Conservation (phyloP, 2,888 invertebrate species). For the Mythimna vitellina region DNA sequence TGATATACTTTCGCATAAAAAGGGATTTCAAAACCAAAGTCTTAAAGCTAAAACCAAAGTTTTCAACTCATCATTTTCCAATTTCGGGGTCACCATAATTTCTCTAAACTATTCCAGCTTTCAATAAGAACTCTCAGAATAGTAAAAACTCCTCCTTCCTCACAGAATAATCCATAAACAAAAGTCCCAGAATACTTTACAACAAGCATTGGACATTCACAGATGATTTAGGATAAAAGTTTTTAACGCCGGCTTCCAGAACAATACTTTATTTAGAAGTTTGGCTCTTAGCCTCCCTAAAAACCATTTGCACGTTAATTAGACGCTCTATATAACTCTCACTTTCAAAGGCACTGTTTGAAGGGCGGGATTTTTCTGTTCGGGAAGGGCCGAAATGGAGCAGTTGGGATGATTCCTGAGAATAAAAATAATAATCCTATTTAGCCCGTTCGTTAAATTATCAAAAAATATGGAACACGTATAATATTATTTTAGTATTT, state of each 20-base stretch:
- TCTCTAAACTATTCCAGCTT: not conserved
- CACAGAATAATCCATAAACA: conserved; percentile 30
- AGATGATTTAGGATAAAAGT: conserved; percentile 53
- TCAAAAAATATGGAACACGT: no score
- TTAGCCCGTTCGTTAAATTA: no score
- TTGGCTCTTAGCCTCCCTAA: conserved; percentile 41
- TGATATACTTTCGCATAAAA: no score
- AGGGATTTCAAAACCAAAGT: not conserved
- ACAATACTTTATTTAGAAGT: conserved; percentile 63
- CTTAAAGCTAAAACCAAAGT: not conserved
- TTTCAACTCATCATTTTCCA: not conserved
- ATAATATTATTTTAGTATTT: no score
- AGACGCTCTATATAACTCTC: conserved; percentile 44
- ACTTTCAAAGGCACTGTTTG: conserved; percentile 40
- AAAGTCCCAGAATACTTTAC: conserved; percentile 47
- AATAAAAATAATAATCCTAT: no score
- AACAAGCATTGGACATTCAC: conserved; percentile 47
- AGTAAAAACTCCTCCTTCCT: conserved; percentile 6
- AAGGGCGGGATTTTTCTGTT: conserved; percentile 6
- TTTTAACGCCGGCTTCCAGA: conserved; percentile 45
- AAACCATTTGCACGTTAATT: conserved; percentile 52
- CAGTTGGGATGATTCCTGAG: no score
- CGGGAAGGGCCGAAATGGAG: no score
- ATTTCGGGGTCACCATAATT: not conserved
- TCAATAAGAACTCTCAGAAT: not conserved